Conservation (phyloP, 2,113 vertebrate species). For the Gymnorhina tibicen region DNA sequence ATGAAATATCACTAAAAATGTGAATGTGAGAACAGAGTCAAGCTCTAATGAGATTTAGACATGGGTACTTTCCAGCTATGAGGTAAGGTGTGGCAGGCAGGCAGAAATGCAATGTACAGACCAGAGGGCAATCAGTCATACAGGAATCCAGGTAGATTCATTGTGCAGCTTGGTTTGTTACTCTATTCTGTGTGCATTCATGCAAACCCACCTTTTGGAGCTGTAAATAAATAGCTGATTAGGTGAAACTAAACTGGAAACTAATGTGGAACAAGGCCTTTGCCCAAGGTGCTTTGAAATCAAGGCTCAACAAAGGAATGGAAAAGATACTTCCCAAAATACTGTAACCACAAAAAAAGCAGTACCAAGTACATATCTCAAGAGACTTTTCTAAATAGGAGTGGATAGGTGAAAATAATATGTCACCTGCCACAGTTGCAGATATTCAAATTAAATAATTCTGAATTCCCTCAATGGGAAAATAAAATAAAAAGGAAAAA, state of each 20-base stretch:
- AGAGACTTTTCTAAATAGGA: not conserved
- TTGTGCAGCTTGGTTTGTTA: not conserved
- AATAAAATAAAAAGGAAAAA: too few relatives aligned
- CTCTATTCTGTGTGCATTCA: not conserved
- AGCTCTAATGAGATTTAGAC: not conserved
- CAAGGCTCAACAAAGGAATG: not conserved
- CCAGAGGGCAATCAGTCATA: rapidly evolving
- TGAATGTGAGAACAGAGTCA: not conserved
- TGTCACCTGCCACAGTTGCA: not conserved
- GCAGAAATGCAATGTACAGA: not conserved
- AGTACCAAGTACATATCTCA: not conserved
- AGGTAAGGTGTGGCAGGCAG: not conserved
- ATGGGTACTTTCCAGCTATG: not conserved
- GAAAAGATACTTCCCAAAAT: not conserved
- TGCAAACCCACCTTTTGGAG: not conserved
- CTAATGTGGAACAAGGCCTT: not conserved
- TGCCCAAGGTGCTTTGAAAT: not conserved
- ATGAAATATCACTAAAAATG: not conserved
- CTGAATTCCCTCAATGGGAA: not conserved
- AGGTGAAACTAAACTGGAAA: not conserved
- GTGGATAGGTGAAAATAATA: not conserved
- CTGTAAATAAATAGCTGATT: not conserved
- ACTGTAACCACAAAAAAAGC: not conserved
- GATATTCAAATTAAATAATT: not conserved
- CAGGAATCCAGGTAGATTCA: not conserved